Conservation (phyloP, 1,140 invertebrate genomes). For the Conus ventricosus region DNA sequence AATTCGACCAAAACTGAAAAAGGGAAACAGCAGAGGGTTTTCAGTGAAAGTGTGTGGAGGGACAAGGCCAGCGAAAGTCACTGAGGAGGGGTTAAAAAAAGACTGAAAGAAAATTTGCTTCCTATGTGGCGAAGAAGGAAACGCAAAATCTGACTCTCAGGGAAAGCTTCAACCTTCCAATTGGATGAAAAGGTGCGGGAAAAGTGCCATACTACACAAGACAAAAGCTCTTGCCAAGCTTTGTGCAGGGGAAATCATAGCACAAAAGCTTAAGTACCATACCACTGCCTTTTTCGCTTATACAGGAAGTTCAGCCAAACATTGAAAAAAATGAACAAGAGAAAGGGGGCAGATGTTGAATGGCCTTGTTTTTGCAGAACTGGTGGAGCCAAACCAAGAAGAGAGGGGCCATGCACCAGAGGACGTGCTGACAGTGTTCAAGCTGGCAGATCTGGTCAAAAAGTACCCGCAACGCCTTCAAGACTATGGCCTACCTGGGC, state of each 20-base stretch:
- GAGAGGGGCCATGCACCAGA: background rate
- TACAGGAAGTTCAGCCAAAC: background rate
- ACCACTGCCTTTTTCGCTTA: background rate
- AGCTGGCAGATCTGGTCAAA: constrained; percentile 10
- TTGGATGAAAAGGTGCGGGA: no score
- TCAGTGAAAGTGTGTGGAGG: background rate
- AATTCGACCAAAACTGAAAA: constrained; percentile 18
- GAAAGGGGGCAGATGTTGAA: background rate
- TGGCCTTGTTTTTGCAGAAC: no score
- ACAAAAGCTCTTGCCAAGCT: background rate
- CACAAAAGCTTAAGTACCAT: constrained; percentile 11
- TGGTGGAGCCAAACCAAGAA: background rate
- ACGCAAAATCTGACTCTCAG: background rate
- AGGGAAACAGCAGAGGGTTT: background rate
- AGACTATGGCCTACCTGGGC: background rate
- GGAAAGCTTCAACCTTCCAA: background rate
- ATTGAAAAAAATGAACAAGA: background rate
- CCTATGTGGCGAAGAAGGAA: no score
- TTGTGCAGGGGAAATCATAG: background rate
- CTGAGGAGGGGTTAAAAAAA: background rate
- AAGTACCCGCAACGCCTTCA: background rate
- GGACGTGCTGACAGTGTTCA: background rate
- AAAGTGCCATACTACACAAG: background rate
- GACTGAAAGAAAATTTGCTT: no score
- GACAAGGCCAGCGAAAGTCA: background rate